phyloP scores from a whole-genome alignment of 2,113 vertebrate genomes.

The Stigmatopora nigra region DNA sequence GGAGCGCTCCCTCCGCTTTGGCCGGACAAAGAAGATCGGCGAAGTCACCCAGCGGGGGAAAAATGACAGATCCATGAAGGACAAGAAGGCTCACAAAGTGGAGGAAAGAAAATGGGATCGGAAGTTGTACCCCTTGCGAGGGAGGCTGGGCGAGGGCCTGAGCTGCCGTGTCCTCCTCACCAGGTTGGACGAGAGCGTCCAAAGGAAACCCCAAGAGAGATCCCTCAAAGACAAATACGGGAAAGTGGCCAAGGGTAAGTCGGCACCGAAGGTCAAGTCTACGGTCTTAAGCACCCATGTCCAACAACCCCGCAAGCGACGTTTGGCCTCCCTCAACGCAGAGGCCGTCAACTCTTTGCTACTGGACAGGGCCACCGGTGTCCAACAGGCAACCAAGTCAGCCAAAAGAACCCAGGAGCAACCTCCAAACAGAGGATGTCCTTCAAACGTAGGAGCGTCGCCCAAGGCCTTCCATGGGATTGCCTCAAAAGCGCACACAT shows the following conservation, averaged over 20 bases:
- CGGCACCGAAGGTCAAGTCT: slow-evolving; percentile 38
- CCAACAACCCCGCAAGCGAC: slow-evolving; percentile 79
- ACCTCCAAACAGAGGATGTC: slow-evolving; percentile 31
- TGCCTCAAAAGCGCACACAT: slow-evolving; percentile 35
- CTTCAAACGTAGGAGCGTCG: slow-evolving; percentile 10
- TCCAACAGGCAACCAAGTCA: slow-evolving; percentile 52
- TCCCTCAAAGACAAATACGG: slow-evolving; percentile 34
- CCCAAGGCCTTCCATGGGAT: slow-evolving; percentile 30
- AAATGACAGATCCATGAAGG: slow-evolving; percentile 22
- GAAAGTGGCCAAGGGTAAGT: slow-evolving; percentile 27
- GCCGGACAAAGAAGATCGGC: slow-evolving; percentile 62
- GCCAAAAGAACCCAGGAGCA: slow-evolving; percentile 60
- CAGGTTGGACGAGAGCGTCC: slow-evolving; percentile 67
- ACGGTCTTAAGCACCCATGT: slow-evolving; percentile 38
- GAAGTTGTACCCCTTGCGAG: slow-evolving; percentile 86
- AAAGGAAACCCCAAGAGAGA: slow-evolving; percentile 23
- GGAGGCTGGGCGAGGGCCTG: slow-evolving; percentile 59
- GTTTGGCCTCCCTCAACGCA: slow-evolving; percentile 90
- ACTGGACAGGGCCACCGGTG: slow-evolving; percentile 75
- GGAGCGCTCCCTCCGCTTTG: slow-evolving; percentile 59
- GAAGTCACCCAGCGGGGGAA: slow-evolving; percentile 40
- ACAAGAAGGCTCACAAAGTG: slow-evolving; percentile 35
- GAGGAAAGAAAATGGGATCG: slow-evolving; percentile 73
- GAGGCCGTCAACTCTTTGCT: slow-evolving; percentile 91
- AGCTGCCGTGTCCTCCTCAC: slow-evolving; percentile 86